Evolutionary conservation across 2,797 vertebrate species (phyloP).

Genomic region (Phoeniculus purpureus): DNA sequence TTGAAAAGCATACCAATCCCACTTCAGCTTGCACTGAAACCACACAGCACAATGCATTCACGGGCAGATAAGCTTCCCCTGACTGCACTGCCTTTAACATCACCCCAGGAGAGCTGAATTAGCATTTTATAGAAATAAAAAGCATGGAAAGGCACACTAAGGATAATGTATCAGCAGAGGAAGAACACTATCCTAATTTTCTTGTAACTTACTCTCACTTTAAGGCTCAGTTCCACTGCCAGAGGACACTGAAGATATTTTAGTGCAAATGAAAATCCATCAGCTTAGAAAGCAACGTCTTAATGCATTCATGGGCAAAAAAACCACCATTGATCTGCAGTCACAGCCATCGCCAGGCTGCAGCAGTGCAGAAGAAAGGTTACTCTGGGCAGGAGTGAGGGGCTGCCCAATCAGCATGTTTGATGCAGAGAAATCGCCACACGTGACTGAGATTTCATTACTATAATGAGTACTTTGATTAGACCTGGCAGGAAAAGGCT

Average conservation of each 20-base stretch:
- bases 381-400: not conserved
- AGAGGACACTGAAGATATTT: slow-evolving; percentile 29
- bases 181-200: slow-evolving; percentile 23
- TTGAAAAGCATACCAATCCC: not conserved
- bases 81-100: not conserved
- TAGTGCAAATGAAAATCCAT: slow-evolving; percentile 43
- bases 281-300: not conserved
- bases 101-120: slow-evolving; percentile 32
- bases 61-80: not conserved
- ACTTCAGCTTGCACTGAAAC: not conserved
- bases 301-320: slow-evolving; percentile 10
- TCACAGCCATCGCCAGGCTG: slow-evolving; percentile 15
- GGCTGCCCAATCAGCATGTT: not conserved
- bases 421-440: not conserved
- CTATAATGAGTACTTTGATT: not conserved
- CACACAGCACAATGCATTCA: not conserved
- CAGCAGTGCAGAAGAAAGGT: not conserved
- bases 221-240: not conserved
- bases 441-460: not conserved
- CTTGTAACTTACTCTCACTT: not conserved
- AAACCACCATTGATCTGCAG: slow-evolving; percentile 18
- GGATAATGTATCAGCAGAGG: not conserved
- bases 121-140: slow-evolving; percentile 47
- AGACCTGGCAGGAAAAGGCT: slow-evolving; percentile 16
- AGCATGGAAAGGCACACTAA: not conserved